A percentile compares a stretch with the other conserved stretches of the same genome.
Evolutionary conservation across 2,797 vertebrate species (phyloP).

Genomic region (Psittacula echo): DNA sequence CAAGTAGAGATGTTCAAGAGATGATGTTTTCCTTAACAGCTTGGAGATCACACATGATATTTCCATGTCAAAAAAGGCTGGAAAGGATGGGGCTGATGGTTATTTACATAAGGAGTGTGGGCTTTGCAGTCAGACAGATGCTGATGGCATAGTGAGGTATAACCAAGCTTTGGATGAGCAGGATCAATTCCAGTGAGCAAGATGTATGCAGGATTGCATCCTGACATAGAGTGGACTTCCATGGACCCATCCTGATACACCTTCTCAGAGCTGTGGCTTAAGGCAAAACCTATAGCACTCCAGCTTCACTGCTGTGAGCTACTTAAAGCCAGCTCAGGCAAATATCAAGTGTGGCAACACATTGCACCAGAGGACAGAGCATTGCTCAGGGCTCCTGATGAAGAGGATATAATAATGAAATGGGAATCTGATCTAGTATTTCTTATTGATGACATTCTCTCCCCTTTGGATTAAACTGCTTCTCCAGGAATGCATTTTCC

Average conservation of each 20-base stretch:
- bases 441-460: not conserved
- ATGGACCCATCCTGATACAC: not conserved
- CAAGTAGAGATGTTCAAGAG: constrained; percentile 41
- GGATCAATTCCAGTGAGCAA: not conserved
- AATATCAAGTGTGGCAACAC: not conserved
- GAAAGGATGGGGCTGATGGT: not conserved
- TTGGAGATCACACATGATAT: constrained; percentile 24
- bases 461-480: not conserved
- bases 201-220: not conserved
- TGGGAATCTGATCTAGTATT: not conserved
- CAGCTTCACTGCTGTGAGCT: not conserved
- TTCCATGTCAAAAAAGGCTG: constrained; percentile 20
- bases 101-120: not conserved
- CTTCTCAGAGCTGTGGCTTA: not conserved
- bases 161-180: not conserved
- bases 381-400: not conserved
- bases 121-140: not conserved
- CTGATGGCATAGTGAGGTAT: not conserved
- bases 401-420: not conserved
- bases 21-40: constrained; percentile 8
- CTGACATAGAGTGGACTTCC: not conserved
- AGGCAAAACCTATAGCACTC: not conserved
- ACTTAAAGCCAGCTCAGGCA: not conserved
- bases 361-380: not conserved
- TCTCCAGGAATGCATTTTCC: not conserved